Evolutionary conservation across 2,888 invertebrate genomes (phyloP).

Genomic region (Mantis religiosa): DNA sequence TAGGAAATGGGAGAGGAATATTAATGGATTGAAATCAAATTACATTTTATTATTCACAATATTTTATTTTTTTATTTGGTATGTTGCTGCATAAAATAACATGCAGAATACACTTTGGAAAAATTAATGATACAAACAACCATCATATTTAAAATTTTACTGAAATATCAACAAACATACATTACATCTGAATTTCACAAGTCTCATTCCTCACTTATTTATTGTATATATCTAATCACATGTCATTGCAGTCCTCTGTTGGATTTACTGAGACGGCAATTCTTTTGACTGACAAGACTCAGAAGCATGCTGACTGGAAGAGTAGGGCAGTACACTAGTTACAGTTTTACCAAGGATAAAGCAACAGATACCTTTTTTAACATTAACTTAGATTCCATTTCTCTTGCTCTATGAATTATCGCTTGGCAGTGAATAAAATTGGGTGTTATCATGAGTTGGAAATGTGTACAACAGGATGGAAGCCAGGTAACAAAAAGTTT

Average conservation of each 20-base stretch:
- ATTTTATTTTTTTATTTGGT: slow-evolving; percentile 22
- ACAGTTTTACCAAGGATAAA: slow-evolving; percentile 17
- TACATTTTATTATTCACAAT: not conserved
- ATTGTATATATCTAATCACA: slow-evolving; percentile 29
- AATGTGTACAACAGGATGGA: slow-evolving; percentile 15
- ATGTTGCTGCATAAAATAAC: slow-evolving; percentile 30
- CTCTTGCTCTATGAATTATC: slow-evolving; percentile 8
- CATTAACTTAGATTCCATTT: slow-evolving; percentile 12
- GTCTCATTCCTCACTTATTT: slow-evolving; percentile 27
- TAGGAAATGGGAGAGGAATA: not conserved
- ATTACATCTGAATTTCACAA: slow-evolving; percentile 26
- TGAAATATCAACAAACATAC: slow-evolving; percentile 34
- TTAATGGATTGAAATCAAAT: not conserved
- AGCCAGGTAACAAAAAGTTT: slow-evolving; percentile 16
- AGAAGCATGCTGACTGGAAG: slow-evolving; percentile 30
- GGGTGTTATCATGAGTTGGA: slow-evolving; percentile 9
- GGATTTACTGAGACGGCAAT: slow-evolving; percentile 1
- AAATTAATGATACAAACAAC: slow-evolving; percentile 32
- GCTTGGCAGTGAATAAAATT: slow-evolving; percentile 23
- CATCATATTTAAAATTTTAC: slow-evolving; percentile 33
- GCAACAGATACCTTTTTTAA: slow-evolving; percentile 4
- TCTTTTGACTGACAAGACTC: slow-evolving; percentile 13
- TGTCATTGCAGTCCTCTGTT: slow-evolving; percentile 25
- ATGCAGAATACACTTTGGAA: slow-evolving; percentile 30
- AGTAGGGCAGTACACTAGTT: slow-evolving; percentile 23